These are phyloP conservation scores for Dromius quadrimaculatus DNA, from an alignment of 2,888 invertebrate species.

Conservation along the genomic window DNA sequence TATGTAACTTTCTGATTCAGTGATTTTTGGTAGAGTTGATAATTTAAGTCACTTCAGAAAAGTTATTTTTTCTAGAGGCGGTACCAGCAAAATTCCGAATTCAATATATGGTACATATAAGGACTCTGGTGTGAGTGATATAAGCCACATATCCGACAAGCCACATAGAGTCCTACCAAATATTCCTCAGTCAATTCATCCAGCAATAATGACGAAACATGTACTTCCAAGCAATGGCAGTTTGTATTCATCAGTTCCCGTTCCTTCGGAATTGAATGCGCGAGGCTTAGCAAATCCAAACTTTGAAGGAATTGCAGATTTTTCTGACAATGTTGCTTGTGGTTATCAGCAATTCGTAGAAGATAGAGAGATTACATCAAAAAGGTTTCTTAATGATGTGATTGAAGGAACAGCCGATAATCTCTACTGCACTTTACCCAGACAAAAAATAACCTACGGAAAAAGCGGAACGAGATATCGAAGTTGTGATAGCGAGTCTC, in stretches of 20 bases:
- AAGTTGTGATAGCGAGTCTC: conserved; percentile 79
- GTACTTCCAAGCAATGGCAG: conserved; percentile 57
- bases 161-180: conserved; percentile 36
- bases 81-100: conserved; percentile 64
- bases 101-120: conserved; percentile 67
- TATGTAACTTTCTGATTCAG: no score
- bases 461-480: conserved; percentile 59
- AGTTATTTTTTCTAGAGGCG: conserved; percentile 65
- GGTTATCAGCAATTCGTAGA: conserved; percentile 13
- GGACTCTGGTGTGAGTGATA: conserved; percentile 50
- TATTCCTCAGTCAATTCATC: conserved; percentile 56
- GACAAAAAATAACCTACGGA: conserved; percentile 63
- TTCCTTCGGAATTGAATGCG: conserved; percentile 19
- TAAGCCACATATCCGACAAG: neutral
- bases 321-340: conserved; percentile 66
- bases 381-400: conserved; percentile 63
- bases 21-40: no score
- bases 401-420: conserved; percentile 65
- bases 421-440: conserved; percentile 77
- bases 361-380: conserved; percentile 56
- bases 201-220: conserved; percentile 61
- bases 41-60: conserved; percentile 56
- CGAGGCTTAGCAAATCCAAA: conserved; percentile 10
- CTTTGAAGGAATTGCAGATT: conserved; percentile 68
- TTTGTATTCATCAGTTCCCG: conserved; percentile 60